A percentile compares a stretch with the other conserved stretches of the same genome.
phyloP scores from a whole-genome alignment of 2,113 vertebrate species.

The Buteo buteo region DNA sequence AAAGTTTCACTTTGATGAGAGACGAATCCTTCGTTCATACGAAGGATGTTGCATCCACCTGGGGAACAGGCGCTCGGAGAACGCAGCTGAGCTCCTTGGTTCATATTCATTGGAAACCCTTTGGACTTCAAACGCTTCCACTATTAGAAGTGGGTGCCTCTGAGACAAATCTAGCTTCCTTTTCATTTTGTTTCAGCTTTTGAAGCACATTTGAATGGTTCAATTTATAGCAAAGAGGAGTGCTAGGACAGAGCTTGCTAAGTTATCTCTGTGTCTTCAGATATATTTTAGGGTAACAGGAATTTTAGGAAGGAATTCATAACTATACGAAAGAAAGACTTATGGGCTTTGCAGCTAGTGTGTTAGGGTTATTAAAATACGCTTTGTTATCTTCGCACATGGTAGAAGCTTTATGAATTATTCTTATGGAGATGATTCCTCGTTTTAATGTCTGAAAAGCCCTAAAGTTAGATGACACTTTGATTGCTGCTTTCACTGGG shows the following conservation, averaged over 20 bases:
- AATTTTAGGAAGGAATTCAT: constrained; percentile 14
- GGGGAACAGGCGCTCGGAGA: background rate
- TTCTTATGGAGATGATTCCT: background rate
- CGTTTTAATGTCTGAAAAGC: background rate
- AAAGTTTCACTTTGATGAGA: background rate
- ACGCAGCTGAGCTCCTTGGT: background rate
- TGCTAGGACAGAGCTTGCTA: background rate
- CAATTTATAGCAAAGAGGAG: background rate
- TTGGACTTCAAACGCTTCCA: constrained; percentile 15
- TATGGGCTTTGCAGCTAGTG: background rate
- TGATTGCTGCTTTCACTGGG: background rate
- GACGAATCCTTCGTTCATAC: background rate
- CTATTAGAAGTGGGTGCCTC: background rate
- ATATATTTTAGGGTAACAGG: background rate
- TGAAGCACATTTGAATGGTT: constrained; percentile 42
- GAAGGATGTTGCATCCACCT: background rate
- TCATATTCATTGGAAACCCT: background rate
- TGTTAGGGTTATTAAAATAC: constrained; percentile 41
- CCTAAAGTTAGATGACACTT: constrained; percentile 4
- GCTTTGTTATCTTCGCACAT: constrained; percentile 41
- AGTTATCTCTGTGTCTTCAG: background rate
- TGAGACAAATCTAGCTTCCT: background rate
- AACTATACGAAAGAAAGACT: background rate
- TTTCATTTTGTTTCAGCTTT: constrained; percentile 15
- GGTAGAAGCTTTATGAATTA: constrained; percentile 22